These are phyloP conservation scores for Axea sp. DNA, from an alignment of 2,888 invertebrate species.

Conservation along the genomic window DNA sequence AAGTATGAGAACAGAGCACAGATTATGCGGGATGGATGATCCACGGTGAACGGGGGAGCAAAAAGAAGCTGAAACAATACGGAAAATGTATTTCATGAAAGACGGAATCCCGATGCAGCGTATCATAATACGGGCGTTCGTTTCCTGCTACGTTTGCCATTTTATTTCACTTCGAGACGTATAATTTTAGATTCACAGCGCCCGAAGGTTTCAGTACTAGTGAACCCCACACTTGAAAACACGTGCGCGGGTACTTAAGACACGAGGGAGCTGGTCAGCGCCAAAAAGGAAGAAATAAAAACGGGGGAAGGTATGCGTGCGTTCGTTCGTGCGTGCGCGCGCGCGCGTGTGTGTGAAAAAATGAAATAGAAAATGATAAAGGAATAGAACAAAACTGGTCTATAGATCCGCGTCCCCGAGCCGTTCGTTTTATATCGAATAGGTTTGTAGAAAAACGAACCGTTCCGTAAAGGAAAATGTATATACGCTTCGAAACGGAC, in stretches of 20 bases:
- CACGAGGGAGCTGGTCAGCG: constrained; percentile 32
- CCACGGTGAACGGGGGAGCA: constrained; percentile 33
- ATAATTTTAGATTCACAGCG: constrained; percentile 70
- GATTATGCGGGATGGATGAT: constrained; percentile 52
- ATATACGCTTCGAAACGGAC: constrained; percentile 49
- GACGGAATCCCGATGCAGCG: constrained; percentile 39
- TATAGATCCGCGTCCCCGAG: constrained; percentile 30
- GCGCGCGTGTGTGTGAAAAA: no score
- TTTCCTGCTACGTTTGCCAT: constrained; percentile 76
- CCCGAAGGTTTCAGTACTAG: constrained; percentile 55
- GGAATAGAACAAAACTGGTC: constrained; percentile 19
- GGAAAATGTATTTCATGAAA: constrained; percentile 67
- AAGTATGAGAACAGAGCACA: constrained; percentile 30
- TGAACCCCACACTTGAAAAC: constrained; percentile 17
- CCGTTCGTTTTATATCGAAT: constrained; percentile 41
- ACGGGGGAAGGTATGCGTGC: no score
- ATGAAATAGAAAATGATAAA: constrained; percentile 18
- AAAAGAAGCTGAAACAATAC: constrained; percentile 64
- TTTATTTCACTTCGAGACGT: constrained; percentile 74
- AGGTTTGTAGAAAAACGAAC: constrained; percentile 35
- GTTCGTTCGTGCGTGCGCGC: no score
- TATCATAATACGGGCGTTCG: constrained; percentile 65
- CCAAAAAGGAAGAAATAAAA: constrained; percentile 23
- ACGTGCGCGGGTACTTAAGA: constrained; percentile 36
- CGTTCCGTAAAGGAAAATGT: constrained; percentile 37